phyloP scores from a whole-genome alignment of 2,797 vertebrate genomes.

The Agapornis canus region DNA sequence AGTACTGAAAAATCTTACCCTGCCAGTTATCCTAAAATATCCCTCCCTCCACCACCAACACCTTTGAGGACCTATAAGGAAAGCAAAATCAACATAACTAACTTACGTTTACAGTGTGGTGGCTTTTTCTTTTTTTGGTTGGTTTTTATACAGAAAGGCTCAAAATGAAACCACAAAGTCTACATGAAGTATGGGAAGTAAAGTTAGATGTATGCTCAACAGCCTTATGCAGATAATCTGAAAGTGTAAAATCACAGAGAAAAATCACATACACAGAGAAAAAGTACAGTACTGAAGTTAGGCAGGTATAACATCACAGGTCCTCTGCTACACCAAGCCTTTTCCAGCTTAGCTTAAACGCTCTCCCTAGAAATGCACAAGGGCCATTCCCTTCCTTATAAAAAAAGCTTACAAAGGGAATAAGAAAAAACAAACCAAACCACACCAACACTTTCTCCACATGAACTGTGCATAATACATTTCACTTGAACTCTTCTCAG shows the following conservation, averaged over 20 bases:
- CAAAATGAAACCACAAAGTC: neutral
- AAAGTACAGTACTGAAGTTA: neutral
- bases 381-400: neutral
- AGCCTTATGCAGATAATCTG: neutral
- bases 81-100: neutral
- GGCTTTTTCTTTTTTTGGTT: neutral
- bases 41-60: neutral
- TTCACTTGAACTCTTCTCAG: neutral
- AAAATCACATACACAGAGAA: too few relatives aligned
- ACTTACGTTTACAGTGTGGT: neutral
- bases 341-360: neutral
- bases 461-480: neutral
- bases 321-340: neutral
- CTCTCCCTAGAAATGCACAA: neutral
- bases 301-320: neutral
- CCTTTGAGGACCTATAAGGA: neutral
- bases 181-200: rapidly evolving
- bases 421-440: neutral
- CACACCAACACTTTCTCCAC: neutral
- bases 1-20: neutral
- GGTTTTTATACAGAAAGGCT: neutral
- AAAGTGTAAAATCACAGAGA: neutral
- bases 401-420: neutral
- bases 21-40: neutral
- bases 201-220: neutral